phyloP scores from a whole-genome alignment of 1,140 invertebrate species.

The Cecropterus lyciades region DNA sequence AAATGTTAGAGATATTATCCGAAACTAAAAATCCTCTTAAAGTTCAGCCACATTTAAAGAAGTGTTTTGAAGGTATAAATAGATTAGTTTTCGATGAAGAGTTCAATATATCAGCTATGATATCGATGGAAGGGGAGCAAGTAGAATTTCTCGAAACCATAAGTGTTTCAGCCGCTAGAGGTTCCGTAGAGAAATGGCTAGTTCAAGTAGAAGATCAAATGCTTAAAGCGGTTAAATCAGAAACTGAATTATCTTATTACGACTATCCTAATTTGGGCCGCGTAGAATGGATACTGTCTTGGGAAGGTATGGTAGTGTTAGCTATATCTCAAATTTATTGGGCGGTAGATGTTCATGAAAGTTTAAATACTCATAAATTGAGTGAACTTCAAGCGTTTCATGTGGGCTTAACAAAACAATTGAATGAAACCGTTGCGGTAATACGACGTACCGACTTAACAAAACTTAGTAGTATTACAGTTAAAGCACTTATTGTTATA shows the following conservation, averaged over 20 bases:
- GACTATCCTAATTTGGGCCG: conserved; percentile 88
- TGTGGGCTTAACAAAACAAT: conserved; percentile 82
- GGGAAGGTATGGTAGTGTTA: conserved; percentile 96
- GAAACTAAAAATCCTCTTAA: conserved; percentile 95
- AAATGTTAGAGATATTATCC: conserved; percentile 97
- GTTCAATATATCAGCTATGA: conserved; percentile 94
- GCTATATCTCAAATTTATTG: conserved; percentile 95
- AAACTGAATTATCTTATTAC: conserved; percentile 89
- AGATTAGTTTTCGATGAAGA: conserved; percentile 89
- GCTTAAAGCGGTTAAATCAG: conserved; percentile 89
- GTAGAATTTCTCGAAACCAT: conserved; percentile 89
- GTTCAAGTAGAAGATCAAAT: conserved; percentile 94
- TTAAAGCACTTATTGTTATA: conserved; percentile 94
- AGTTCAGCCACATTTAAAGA: conserved; percentile 96
- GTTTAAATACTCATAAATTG: conserved; percentile 85
- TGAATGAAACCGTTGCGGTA: conserved; percentile 88
- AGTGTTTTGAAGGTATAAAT: conserved; percentile 94
- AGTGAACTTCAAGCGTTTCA: conserved; percentile 85
- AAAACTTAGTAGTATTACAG: conserved; percentile 89
- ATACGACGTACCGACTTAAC: conserved; percentile 85
- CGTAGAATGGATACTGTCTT: conserved; percentile 91
- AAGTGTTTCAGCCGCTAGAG: conserved; percentile 91
- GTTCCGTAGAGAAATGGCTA: conserved; percentile 97
- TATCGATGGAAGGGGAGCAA: conserved; percentile 93
- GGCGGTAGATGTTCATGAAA: conserved; percentile 91